phyloP scores from a whole-genome alignment of 1,140 invertebrate genomes.

The Drosophila miranda region DNA sequence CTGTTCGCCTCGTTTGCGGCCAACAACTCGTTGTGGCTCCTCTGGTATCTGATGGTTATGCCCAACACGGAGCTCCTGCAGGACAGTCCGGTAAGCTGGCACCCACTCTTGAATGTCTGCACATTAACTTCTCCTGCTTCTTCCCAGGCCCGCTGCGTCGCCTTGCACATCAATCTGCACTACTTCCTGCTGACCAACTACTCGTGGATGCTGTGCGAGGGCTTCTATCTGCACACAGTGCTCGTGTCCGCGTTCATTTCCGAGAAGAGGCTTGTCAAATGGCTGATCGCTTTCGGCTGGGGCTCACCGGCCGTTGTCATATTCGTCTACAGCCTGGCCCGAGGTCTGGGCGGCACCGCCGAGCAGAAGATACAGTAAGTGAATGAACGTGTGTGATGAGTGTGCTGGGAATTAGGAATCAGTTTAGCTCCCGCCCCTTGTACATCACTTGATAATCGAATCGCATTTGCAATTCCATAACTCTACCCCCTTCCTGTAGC shows the following conservation, averaged over 20 bases:
- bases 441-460: conserved; percentile 42
- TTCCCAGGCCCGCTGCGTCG: conserved; percentile 85
- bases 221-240: conserved; percentile 95
- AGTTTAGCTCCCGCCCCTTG: too few relatives aligned
- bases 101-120: not conserved
- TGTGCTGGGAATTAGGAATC: not conserved
- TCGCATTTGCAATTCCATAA: conserved; percentile 24
- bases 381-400: conserved; percentile 13
- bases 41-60: conserved; percentile 86
- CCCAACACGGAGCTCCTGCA: conserved; percentile 83
- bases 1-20: conserved; percentile 95
- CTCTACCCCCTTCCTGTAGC: conserved; percentile 82
- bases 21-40: conserved; percentile 88
- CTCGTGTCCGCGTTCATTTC: conserved; percentile 95
- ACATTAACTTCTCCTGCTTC: not conserved
- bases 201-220: conserved; percentile 97
- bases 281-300: conserved; percentile 94
- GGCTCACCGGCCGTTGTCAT: conserved; percentile 88
- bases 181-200: conserved; percentile 96
- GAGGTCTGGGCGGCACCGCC: conserved; percentile 83
- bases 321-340: conserved; percentile 86
- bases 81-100: conserved; percentile 83
- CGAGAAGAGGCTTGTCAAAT: conserved; percentile 91
- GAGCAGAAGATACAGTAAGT: conserved; percentile 86
- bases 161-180: conserved; percentile 92